Evolutionary conservation across 2,797 vertebrate species (phyloP), one percentile per base, ranked within the genome.

Genomic region (Xiphophorus birchmanni): DNA sequence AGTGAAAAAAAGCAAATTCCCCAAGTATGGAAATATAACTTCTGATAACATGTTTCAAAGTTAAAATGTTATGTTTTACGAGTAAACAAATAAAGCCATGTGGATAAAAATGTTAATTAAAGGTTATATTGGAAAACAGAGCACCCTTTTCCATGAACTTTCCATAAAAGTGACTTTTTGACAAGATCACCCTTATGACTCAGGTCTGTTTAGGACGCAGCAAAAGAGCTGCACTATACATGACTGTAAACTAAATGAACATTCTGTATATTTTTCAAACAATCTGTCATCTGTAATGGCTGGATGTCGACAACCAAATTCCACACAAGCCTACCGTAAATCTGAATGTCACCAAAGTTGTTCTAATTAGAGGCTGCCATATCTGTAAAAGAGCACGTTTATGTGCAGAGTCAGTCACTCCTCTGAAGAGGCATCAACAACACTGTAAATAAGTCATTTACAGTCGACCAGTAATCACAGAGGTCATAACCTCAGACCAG

Each of bases 371-470:
- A 95, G 93, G 92, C 90, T 85, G 85, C 73, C 81, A 75, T 9
- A 17, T 81, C 77, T 77, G 91, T 91, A 90, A 94, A 94, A 91
- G 77, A 84, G 85, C 79, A 76, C 21, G 48, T 90, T 88, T 92
- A 84, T 90, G 90, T 82, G 85, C 56, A 60, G 82, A 93, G 90
- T 90, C 80, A 91, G 89, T 92, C 80, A 92, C 94, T 94, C 90
- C 83, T 89, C 86, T 87, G 79, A 91, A 92, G 88, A 94, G 84
- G 92, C 87, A 94, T 93, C 91, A 94, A 90, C 91, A 93, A 91
- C 92, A 91, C 90, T 86, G 92, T 92, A 95, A 95, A 95, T 94
- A 91, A 95, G 82, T 92, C 79, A 89, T 92, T 89, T 87, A 92
- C 87, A 91, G 90, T 89, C 78, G 90, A 89, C 82, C 72, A 73